phyloP scores from a whole-genome alignment of 2,888 invertebrate genomes.

The Cosmorhoe ocellata region DNA sequence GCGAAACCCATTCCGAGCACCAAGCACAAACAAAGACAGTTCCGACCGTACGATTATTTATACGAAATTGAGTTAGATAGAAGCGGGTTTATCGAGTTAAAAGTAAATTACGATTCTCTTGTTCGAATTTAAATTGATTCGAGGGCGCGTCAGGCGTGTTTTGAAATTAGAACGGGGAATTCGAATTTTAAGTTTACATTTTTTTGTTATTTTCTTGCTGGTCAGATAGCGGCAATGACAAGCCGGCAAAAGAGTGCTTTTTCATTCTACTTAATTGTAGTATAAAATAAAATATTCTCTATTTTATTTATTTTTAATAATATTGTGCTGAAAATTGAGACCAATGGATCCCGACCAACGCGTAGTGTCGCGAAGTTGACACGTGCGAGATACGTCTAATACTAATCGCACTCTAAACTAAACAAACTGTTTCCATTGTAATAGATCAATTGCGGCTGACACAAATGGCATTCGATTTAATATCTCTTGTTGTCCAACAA shows the following conservation, averaged over 20 bases:
- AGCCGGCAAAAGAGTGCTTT: too few relatives aligned
- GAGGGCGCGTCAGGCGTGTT: conserved; percentile 6
- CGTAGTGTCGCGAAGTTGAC: conserved; percentile 20
- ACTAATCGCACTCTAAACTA: conserved; percentile 19
- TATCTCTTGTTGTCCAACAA: too few relatives aligned
- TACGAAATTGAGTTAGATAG: conserved; percentile 62
- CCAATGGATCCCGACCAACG: conserved; percentile 30
- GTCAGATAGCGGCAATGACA: too few relatives aligned
- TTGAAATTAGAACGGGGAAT: neutral
- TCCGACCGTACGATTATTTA: conserved; percentile 57
- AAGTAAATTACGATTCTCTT: conserved; percentile 71
- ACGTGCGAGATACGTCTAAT: conserved; percentile 28
- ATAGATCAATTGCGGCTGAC: too few relatives aligned
- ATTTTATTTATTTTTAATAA: too few relatives aligned
- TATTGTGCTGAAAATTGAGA: conserved; percentile 7
- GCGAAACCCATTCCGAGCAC: conserved; percentile 55
- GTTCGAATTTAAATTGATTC: conserved; percentile 37
- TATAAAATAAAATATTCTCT: too few relatives aligned
- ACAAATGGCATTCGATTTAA: too few relatives aligned
- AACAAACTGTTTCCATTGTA: conserved; percentile 21
- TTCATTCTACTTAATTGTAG: too few relatives aligned
- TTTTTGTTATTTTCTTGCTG: neutral
- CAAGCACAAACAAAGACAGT: conserved; percentile 51
- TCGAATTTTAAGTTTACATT: neutral
- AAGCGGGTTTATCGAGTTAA: conserved; percentile 66